Base-by-base conservation (phyloP, 2,888 invertebrate species). In the Anaspis maculata region DNA sequence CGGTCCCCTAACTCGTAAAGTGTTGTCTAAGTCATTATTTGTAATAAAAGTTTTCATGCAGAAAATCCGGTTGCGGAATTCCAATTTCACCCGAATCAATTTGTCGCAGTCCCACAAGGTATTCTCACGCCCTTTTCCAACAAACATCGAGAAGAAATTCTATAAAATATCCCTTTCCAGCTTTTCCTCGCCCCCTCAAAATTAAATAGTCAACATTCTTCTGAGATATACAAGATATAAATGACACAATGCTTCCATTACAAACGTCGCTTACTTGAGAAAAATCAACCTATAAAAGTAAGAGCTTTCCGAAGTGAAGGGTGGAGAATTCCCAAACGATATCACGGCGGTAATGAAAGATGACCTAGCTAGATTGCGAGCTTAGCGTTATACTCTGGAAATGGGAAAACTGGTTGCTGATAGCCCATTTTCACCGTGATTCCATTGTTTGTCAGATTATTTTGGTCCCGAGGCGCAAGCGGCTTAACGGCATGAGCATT, bases 391-490 rank as follows among this genome's bases (percentile, higher is more conserved):
- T 49, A 49, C 42, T 46, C 44, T 41, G 54, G 51, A 57, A 56
- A 57, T 52, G 56, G 57, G 48, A 56, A 58, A 58, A 52, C 54
- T 48, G 49, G 46, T 48, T 48, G 49, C 47, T 45, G 51, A 54
- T 54, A 57, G 57, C 54, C 58, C 51, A 50, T 59, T 59, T 59
- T 56, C 57, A 45, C 49, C 49, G 52, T 52, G 51, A 53, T 55
- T 56, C 52, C 57, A 57, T 58, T 58, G 57, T 57, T 56, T 54
- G 56, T 49, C 52, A 54, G 59, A 59, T 59, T 57, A 59, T 42
- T 44, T 41, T 38, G 43, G 43, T 55, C 54, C 57, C 56, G 36
- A 24, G 41, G 43, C 46, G 44, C 48, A 37, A 35, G 30, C 29
- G 41, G 45, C 37, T 39, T 40, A 42, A 41, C 35, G 42, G 28